Evolutionary conservation across 1,140 invertebrate species (phyloP).

Genomic region (Tetragonula clypearis): DNA sequence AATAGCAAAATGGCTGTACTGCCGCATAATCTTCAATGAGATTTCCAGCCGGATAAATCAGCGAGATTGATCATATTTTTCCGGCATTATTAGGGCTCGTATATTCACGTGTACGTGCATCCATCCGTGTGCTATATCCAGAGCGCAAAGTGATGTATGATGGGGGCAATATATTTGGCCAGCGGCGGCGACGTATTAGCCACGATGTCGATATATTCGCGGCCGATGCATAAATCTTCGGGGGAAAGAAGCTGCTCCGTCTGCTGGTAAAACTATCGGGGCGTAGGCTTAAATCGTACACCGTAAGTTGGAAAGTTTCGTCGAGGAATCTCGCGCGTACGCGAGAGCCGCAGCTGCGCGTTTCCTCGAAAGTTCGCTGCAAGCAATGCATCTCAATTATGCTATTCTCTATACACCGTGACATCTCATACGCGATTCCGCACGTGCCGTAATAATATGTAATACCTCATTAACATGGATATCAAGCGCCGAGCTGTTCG

Average conservation of each 20-base stretch:
- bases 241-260: conserved; percentile 1
- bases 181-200: conserved; percentile 14
- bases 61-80: conserved; percentile 40
- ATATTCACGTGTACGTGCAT: conserved; percentile 16
- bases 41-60: conserved; percentile 19
- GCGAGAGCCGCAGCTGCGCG: not conserved
- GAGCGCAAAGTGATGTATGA: conserved; percentile 40
- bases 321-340: not conserved
- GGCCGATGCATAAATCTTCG: conserved; percentile 44
- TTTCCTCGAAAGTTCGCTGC: not conserved
- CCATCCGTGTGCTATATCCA: conserved; percentile 17
- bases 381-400: conserved; percentile 31
- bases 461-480: conserved; percentile 38
- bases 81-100: conserved; percentile 27
- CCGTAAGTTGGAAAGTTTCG: conserved; percentile 21
- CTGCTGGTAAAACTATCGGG: conserved; percentile 15
- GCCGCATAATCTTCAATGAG: conserved; percentile 26
- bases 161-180: conserved; percentile 41
- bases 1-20: not conserved
- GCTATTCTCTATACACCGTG: not conserved
- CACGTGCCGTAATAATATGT: conserved; percentile 1
- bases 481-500: not conserved
- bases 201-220: conserved; percentile 44
- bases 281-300: conserved; percentile 9
- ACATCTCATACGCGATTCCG: conserved; percentile 3